Conservation (phyloP, 2,113 vertebrate genomes). For the Neogale vison region DNA sequence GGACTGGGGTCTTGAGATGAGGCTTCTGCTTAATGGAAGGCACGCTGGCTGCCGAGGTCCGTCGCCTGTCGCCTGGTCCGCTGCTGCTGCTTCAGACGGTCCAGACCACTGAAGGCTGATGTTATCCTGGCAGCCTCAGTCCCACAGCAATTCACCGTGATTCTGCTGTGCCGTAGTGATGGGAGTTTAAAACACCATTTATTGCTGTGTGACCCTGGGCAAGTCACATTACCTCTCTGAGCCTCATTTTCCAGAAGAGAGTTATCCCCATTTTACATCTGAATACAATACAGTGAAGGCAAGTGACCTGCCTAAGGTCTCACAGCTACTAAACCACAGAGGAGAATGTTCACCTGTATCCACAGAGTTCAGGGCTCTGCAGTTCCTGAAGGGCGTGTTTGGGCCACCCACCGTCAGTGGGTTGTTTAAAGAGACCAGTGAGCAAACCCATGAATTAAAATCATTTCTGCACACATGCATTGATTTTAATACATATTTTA, state of each 20-base stretch:
- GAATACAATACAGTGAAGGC: not conserved
- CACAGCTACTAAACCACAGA: not conserved
- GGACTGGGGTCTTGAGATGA: not conserved
- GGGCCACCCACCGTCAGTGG: accelerated
- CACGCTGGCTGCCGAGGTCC: not conserved
- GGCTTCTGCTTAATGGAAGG: too few species aligned
- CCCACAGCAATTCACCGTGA: not conserved
- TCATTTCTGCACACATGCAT: not conserved
- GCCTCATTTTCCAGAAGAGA: not conserved
- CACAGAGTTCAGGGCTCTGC: not conserved
- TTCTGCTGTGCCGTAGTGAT: not conserved
- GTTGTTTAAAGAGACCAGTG: not conserved
- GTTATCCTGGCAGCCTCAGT: not conserved
- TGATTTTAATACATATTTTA: not conserved
- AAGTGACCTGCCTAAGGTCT: not conserved
- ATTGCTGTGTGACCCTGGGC: not conserved
- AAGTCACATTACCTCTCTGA: not conserved
- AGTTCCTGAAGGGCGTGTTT: not conserved
- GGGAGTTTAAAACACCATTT: not conserved
- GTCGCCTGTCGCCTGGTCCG: not conserved
- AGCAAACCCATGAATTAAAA: not conserved
- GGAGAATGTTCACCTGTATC: not conserved
- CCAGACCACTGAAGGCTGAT: not conserved
- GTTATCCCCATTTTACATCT: not conserved
- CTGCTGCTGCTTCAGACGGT: not conserved